Evolutionary conservation across 2,888 invertebrate species (phyloP).

Genomic region (Arrhopalites spinosus): DNA sequence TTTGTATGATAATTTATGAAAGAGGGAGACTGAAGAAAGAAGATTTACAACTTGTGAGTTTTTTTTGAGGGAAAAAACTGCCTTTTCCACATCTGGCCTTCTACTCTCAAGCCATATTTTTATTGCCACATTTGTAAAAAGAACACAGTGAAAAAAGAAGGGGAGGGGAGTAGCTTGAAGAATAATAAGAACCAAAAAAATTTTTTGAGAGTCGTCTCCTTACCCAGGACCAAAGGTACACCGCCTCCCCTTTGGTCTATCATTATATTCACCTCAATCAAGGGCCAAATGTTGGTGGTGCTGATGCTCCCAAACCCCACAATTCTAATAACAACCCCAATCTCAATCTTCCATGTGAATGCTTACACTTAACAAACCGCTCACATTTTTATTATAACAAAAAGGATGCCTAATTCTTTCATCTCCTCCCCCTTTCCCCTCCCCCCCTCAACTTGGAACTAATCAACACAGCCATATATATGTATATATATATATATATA

Average conservation of each 20-base stretch:
- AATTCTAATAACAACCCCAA: neutral
- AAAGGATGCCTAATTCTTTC: neutral
- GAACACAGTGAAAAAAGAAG: neutral
- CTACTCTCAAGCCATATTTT: slow-evolving; percentile 17
- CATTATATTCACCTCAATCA: slow-evolving; percentile 26
- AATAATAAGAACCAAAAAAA: neutral
- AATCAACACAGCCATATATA: neutral
- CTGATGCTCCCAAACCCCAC: neutral
- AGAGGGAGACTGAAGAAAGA: slow-evolving; percentile 51
- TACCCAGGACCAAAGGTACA: too few species aligned
- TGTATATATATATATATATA: too few species aligned
- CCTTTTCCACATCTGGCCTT: slow-evolving; percentile 19
- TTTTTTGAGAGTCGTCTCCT: too few species aligned
- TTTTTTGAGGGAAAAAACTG: slow-evolving; percentile 23
- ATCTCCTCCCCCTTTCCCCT: neutral
- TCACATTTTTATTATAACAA: slow-evolving; percentile 10
- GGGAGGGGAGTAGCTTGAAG: slow-evolving; percentile 2
- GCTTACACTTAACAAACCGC: neutral
- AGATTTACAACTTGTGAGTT: slow-evolving; percentile 52
- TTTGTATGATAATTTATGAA: slow-evolving; percentile 56
- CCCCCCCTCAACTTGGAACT: neutral
- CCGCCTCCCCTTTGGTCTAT: neutral
- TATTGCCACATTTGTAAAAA: slow-evolving; percentile 24
- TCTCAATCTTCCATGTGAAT: neutral
- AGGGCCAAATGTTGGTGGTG: slow-evolving; percentile 12